These are phyloP conservation scores for Leucoma salicis DNA, from an alignment of 2,888 invertebrate species.

Conservation along the genomic window DNA sequence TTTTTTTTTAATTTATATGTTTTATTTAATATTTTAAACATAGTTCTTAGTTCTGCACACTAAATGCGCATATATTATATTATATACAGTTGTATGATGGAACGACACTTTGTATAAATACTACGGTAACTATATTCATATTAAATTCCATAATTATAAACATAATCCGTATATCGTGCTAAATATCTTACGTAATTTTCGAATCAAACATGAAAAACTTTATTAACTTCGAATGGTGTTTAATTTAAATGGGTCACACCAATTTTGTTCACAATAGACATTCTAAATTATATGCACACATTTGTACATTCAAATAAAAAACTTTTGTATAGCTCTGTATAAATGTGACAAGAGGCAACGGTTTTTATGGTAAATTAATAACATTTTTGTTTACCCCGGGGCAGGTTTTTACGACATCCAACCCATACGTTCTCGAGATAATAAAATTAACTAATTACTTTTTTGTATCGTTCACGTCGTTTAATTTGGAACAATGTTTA, in stretches of 20 bases:
- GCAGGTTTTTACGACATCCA: conserved; percentile 22
- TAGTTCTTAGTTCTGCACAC: too few species aligned
- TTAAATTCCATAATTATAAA: too few species aligned
- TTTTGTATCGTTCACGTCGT: conserved; percentile 32
- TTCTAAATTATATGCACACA: conserved; percentile 13
- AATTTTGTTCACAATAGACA: not conserved
- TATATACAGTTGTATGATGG: too few species aligned
- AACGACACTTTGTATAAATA: too few species aligned
- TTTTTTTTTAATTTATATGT: too few species aligned
- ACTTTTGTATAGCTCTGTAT: not conserved
- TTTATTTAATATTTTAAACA: too few species aligned
- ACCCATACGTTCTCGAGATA: conserved; percentile 25
- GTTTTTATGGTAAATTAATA: conserved; percentile 26
- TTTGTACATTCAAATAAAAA: conserved; percentile 26
- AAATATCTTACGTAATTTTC: too few species aligned
- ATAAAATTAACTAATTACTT: conserved; percentile 30
- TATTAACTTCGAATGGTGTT: conserved; percentile 21
- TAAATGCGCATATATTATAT: too few species aligned
- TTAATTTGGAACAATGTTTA: conserved; percentile 23
- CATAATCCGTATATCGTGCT: too few species aligned
- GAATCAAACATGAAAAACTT: conserved; percentile 56
- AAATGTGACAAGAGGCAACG: conserved; percentile 12
- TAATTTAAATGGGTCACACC: not conserved
- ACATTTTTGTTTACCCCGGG: conserved; percentile 17
- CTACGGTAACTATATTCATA: too few species aligned